phyloP scores from a whole-genome alignment of 2,888 invertebrate species.

The Papilio elwesi region DNA sequence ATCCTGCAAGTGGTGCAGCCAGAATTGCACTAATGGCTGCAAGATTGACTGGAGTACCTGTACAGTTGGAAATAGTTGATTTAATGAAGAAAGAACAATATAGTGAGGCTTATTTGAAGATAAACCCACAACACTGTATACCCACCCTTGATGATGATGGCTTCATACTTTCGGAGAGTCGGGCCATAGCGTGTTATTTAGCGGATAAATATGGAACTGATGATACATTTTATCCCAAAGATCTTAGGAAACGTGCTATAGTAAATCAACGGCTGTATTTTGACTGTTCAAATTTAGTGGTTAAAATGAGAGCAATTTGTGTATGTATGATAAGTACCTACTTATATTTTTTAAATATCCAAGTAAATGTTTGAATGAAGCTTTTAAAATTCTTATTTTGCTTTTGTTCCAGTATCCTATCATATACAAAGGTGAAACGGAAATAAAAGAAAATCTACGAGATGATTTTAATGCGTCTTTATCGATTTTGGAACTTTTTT shows the following conservation, averaged over 20 bases:
- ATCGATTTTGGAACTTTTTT: conserved; percentile 82
- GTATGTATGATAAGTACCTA: conserved; percentile 63
- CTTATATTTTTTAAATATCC: background rate
- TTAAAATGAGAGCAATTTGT: conserved; percentile 84
- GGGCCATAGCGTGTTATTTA: conserved; percentile 73
- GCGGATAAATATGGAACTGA: conserved; percentile 84
- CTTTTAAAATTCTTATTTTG: background rate
- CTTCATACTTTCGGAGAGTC: no score
- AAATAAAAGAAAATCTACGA: conserved; percentile 78
- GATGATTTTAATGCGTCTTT: conserved; percentile 82
- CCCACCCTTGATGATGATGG: no score
- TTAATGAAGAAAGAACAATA: conserved; percentile 84
- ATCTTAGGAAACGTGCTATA: conserved; percentile 79
- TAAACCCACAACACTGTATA: no score
- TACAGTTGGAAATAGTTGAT: conserved; percentile 77
- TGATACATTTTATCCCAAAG: conserved; percentile 84
- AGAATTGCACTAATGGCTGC: conserved; percentile 85
- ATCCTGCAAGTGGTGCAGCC: conserved; percentile 84
- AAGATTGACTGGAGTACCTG: conserved; percentile 80
- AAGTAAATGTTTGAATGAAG: background rate
- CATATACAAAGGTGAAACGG: conserved; percentile 77
- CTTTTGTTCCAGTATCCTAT: background rate
- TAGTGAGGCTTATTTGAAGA: no score
- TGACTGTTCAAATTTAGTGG: conserved; percentile 84
- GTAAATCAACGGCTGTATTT: conserved; percentile 86